These are phyloP conservation scores for Bettongia penicillata DNA, from an alignment of 2,113 vertebrate genomes.

Conservation along the genomic window DNA sequence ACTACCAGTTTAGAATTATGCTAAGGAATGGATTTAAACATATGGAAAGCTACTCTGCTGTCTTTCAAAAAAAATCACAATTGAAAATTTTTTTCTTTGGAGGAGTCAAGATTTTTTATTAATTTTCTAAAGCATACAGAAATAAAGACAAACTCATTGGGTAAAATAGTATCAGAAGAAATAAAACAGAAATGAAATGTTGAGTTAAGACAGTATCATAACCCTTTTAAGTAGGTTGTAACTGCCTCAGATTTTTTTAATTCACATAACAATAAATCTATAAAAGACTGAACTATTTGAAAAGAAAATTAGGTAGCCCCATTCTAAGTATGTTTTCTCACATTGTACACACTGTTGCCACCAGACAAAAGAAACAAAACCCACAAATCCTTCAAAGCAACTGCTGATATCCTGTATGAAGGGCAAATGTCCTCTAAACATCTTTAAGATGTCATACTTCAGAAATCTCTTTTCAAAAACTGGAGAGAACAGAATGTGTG, in stretches of 20 bases:
- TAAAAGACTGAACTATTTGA: background rate
- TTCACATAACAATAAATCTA: background rate
- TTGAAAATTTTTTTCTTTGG: background rate
- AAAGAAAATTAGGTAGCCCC: background rate
- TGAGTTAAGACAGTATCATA: conserved; percentile 29
- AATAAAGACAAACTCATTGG: conserved; percentile 26
- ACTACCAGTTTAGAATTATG: background rate
- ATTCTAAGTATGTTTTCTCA: background rate
- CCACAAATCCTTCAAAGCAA: background rate
- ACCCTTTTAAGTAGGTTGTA: background rate
- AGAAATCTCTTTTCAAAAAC: conserved; percentile 48
- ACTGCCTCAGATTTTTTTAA: background rate
- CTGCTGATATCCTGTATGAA: conserved; percentile 13
- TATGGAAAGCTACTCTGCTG: background rate
- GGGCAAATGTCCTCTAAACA: conserved; percentile 19
- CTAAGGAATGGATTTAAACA: background rate
- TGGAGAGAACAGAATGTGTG: conserved; percentile 30
- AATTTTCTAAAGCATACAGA: conserved; percentile 11
- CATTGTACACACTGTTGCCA: background rate
- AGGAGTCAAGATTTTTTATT: conserved; percentile 1
- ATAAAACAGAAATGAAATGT: conserved; percentile 21
- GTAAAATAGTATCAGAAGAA: conserved; percentile 27
- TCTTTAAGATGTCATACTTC: conserved; percentile 35
- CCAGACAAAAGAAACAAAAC: conserved; percentile 27
- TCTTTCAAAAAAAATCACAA: background rate